These are phyloP conservation scores for Ploceus nigricollis DNA, from an alignment of 2,113 vertebrate genomes.

Conservation along the genomic window DNA sequence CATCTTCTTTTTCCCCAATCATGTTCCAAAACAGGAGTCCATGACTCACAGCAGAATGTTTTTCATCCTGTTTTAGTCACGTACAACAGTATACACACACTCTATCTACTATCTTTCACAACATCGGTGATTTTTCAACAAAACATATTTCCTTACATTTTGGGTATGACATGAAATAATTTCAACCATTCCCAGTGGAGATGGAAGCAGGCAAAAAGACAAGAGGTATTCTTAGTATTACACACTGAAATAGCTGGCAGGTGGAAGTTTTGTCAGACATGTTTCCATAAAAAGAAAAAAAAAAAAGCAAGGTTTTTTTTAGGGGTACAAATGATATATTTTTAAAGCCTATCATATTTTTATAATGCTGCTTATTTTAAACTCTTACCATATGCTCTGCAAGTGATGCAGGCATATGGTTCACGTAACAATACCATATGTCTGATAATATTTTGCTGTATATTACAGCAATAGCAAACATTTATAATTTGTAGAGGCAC, in stretches of 20 bases:
- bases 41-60: not conserved
- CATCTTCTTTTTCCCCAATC: not conserved
- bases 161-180: not conserved
- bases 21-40: not conserved
- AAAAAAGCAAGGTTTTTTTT: not conserved
- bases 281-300: not conserved
- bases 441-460: slow-evolving; percentile 31
- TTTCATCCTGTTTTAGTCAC: not conserved
- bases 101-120: not conserved
- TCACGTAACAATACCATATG: slow-evolving; percentile 57
- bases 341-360: slow-evolving; percentile 33
- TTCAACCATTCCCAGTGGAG: not conserved
- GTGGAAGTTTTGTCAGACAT: not conserved
- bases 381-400: slow-evolving; percentile 49
- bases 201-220: not conserved
- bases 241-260: not conserved
- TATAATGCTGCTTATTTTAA: slow-evolving; percentile 55
- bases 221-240: not conserved
- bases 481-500: slow-evolving; percentile 30
- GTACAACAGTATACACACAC: rapidly evolving
- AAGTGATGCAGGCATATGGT: slow-evolving; percentile 47
- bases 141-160: not conserved
- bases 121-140: not conserved
- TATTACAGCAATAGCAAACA: slow-evolving; percentile 30
- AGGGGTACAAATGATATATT: not conserved